These are phyloP conservation scores for Benthosema pterotum DNA, from an alignment of 2,797 vertebrate genomes.

Conservation along the genomic window DNA sequence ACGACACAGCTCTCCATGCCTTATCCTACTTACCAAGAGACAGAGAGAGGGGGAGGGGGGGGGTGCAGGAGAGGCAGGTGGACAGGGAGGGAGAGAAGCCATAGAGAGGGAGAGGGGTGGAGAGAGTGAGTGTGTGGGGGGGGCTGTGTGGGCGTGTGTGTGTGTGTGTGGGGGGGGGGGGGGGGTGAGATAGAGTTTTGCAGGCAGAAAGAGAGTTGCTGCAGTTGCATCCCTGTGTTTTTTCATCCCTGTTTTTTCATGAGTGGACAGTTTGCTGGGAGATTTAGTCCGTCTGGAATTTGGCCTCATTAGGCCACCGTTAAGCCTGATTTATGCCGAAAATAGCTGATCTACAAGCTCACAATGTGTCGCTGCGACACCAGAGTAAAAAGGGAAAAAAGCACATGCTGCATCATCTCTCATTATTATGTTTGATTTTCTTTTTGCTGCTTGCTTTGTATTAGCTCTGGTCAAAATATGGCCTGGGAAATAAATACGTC, in stretches of 20 bases:
- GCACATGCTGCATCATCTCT: no score
- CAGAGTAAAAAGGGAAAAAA: no score
- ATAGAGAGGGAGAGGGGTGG: conserved; percentile 5
- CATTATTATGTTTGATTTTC: no score
- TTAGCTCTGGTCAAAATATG: no score
- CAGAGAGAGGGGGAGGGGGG: conserved; percentile 12
- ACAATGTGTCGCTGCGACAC: no score
- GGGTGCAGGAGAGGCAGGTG: conserved; percentile 24
- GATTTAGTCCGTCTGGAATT: conserved; percentile 75
- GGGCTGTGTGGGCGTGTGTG: conserved; percentile 25
- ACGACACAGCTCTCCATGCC: conserved; percentile 94
- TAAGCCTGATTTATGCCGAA: no score
- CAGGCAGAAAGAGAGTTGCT: conserved; percentile 72
- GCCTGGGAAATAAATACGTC: no score
- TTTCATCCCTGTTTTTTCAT: conserved; percentile 59
- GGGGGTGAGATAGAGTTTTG: conserved; percentile 23
- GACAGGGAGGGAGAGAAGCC: conserved; percentile 16
- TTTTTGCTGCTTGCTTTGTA: no score
- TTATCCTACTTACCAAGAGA: conserved; percentile 90
- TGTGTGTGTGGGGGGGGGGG: neutral
- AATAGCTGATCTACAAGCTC: no score
- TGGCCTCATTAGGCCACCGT: conserved; percentile 64
- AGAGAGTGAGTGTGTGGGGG: conserved; percentile 29
- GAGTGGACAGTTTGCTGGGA: conserved; percentile 74
- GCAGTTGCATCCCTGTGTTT: conserved; percentile 57